Conservation (phyloP, 1,140 invertebrate species). For the Eumaeus atala region DNA sequence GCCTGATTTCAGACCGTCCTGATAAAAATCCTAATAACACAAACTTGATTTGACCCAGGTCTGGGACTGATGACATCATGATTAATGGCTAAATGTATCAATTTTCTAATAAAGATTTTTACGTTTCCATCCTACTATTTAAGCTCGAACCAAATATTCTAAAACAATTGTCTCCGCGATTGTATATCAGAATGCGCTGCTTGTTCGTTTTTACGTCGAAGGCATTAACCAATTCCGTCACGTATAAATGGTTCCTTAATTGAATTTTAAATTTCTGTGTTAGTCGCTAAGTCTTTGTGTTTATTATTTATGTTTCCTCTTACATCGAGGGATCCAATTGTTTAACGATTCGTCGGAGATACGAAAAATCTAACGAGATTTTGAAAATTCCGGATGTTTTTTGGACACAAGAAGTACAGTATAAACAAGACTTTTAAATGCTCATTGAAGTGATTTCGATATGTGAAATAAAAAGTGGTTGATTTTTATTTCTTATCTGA, state of each 20-base stretch:
- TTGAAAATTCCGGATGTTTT: not conserved
- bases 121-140: too few species aligned
- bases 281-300: conserved; percentile 18
- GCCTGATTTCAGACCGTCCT: too few species aligned
- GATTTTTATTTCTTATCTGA: too few species aligned
- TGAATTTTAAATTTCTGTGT: conserved; percentile 40
- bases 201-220: conserved; percentile 19
- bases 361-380: not conserved
- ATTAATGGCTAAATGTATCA: too few species aligned
- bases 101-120: too few species aligned
- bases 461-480: too few species aligned
- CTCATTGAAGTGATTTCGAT: too few species aligned
- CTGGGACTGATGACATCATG: too few species aligned
- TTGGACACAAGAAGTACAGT: too few species aligned
- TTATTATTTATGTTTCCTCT: conserved; percentile 18
- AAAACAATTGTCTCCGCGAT: conserved; percentile 7
- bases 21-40: too few species aligned
- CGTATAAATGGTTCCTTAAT: conserved; percentile 38
- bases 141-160: not conserved
- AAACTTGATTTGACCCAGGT: too few species aligned
- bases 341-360: not conserved
- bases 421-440: too few species aligned
- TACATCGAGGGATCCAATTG: not conserved
- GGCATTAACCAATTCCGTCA: conserved; percentile 29
- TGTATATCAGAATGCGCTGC: conserved; percentile 12